phyloP scores from a whole-genome alignment of 2,888 invertebrate genomes.

The Drosophila lutescens region DNA sequence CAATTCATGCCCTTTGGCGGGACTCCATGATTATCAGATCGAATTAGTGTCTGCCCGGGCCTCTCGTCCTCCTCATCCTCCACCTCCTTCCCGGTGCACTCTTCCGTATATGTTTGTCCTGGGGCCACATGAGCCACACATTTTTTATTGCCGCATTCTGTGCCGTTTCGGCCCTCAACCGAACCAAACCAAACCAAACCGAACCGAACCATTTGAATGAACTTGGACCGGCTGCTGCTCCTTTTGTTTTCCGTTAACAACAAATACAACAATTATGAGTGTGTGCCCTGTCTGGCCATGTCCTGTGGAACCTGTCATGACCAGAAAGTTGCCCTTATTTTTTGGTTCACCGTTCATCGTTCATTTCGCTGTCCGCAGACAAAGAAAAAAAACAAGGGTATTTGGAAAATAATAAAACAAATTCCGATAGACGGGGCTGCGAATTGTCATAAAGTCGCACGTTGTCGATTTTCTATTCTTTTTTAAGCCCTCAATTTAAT shows the following conservation, averaged over 20 bases:
- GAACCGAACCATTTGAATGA: conserved; percentile 69
- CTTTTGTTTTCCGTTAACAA: conserved; percentile 48
- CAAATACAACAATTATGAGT: conserved; percentile 36
- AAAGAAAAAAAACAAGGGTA: background rate
- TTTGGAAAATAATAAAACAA: conserved; percentile 9
- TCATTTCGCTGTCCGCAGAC: conserved; percentile 24
- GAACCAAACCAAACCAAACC: background rate
- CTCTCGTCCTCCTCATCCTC: conserved; percentile 25
- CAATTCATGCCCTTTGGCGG: conserved; percentile 84
- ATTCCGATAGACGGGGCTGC: conserved; percentile 12
- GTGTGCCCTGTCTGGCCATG: conserved; percentile 32
- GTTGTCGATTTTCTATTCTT: background rate
- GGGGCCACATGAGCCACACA: conserved; percentile 42
- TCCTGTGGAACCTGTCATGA: conserved; percentile 60
- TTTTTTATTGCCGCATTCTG: conserved; percentile 68
- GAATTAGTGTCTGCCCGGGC: conserved; percentile 83
- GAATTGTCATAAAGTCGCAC: background rate
- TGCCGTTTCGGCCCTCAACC: background rate
- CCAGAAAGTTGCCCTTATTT: conserved; percentile 61
- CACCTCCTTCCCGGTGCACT: conserved; percentile 29
- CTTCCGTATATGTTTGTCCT: conserved; percentile 29
- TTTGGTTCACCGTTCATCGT: conserved; percentile 26
- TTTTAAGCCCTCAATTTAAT: background rate
- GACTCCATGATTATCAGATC: conserved; percentile 83
- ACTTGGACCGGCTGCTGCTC: conserved; percentile 59